Evolutionary conservation across 2,113 vertebrate genomes (phyloP), one percentile per base, ranked within the genome.

Genomic region (Ranitomeya imitator): DNA sequence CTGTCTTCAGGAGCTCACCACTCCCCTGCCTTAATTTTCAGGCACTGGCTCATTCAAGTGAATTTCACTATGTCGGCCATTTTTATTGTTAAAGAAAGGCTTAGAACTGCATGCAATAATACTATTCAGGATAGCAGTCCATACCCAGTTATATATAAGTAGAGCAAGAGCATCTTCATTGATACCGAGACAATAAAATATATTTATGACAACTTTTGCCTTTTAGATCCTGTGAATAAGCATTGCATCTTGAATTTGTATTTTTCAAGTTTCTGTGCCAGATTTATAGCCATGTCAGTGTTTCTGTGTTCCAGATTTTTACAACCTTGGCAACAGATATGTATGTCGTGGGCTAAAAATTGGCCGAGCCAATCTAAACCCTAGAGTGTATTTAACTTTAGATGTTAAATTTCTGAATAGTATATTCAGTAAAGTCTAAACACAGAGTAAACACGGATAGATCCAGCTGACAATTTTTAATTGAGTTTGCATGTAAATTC

Each of bases 271-370:
- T 19, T 74, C 26, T 59, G 23, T 76, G 83, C 83, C 69, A 85
- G 83, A 74, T 85, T 57, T 85, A 57, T 59, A 74, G 83, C 83
- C 69, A 60, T 74, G 83, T 85, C 83, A 85, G 83, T 74, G 55
- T 59, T 85, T 85, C 26, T 85, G 83, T 85, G 54, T 85, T 76
- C 69, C 83, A 57, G 16, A 85, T 26, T 74, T 85, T 76, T 85
- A 85, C 69, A 85, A 85, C 69, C 69, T 85, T 85, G 83, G 83
- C 69, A 74, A 60, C 6, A 60, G 67, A 74, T 85, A 52, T 74
- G 55, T 85, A 74, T 85, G 54, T 59, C 54, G 83, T 85, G 83
- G 83, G 83, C 83, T 85, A 76, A 59, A 85, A 74, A 74, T 60
- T 85, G 83, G 83, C 83, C 59, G 83, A 31, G 1, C 65, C 69